phyloP scores from a whole-genome alignment of 2,113 vertebrate species.

The Sakesphorus luctuosus region DNA sequence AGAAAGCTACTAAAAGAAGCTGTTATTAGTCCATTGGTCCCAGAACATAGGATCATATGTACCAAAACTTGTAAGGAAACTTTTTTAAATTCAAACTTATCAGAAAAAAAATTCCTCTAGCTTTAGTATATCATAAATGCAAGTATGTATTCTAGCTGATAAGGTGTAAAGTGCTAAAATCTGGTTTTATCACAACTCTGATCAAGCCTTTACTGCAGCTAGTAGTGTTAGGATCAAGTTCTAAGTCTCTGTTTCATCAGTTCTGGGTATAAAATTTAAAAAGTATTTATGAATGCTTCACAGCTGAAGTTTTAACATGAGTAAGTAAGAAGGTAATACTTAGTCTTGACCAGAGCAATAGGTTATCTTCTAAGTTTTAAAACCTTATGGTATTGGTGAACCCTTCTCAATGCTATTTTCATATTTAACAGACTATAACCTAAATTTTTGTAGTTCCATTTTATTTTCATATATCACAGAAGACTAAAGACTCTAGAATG shows the following conservation, averaged over 20 bases:
- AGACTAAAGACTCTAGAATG: background rate
- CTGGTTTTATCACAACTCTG: background rate
- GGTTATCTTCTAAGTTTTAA: background rate
- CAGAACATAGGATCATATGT: background rate
- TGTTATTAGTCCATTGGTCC: background rate
- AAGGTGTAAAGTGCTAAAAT: background rate
- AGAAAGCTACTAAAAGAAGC: background rate
- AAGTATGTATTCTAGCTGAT: background rate
- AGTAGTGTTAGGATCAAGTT: background rate
- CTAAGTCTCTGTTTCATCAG: background rate
- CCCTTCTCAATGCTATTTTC: background rate
- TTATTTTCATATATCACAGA: background rate
- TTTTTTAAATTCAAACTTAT: background rate
- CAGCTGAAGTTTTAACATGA: background rate
- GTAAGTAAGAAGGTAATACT: background rate
- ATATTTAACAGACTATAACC: background rate
- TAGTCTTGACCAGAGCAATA: background rate
- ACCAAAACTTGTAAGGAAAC: background rate
- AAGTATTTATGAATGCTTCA: background rate
- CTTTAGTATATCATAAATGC: background rate
- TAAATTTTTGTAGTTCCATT: background rate
- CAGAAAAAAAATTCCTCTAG: background rate
- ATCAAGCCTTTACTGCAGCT: fast-evolving
- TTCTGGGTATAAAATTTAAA: background rate
- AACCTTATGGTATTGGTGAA: background rate